These are phyloP conservation scores for Nymphalis urticae DNA, from an alignment of 2,888 invertebrate genomes.

Conservation along the genomic window DNA sequence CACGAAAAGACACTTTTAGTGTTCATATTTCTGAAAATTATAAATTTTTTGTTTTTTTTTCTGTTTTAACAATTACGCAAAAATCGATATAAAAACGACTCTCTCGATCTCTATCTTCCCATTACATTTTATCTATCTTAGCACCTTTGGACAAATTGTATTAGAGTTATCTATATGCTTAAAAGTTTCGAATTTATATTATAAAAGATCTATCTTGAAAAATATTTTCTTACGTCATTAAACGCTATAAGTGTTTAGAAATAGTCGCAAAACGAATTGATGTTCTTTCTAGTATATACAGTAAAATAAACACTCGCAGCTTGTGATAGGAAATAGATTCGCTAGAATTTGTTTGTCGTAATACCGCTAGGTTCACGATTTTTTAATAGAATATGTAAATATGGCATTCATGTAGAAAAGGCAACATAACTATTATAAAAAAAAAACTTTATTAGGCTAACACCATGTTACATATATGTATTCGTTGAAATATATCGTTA, in stretches of 20 bases:
- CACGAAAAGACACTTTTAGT: too few species aligned
- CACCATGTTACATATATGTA: too few species aligned
- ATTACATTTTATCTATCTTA: not conserved
- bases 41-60: too few species aligned
- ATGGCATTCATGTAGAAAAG: not conserved
- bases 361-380: not conserved
- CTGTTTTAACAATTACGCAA: too few species aligned
- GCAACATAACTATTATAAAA: too few species aligned
- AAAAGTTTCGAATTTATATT: constrained; percentile 5
- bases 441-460: too few species aligned
- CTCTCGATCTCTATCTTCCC: not conserved
- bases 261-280: constrained; percentile 7
- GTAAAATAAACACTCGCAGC: not conserved
- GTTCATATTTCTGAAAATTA: too few species aligned
- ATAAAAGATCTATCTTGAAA: constrained; percentile 1
- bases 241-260: constrained; percentile 1
- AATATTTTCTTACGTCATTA: constrained; percentile 2
- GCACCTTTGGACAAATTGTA: not conserved
- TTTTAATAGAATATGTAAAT: not conserved
- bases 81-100: too few species aligned
- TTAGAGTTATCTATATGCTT: not conserved
- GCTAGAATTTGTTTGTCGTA: not conserved
- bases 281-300: constrained; percentile 6
- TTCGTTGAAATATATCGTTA: too few species aligned
- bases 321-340: not conserved